phyloP scores from a whole-genome alignment of 2,113 vertebrate genomes.

The Dendrocopos noguchii region DNA sequence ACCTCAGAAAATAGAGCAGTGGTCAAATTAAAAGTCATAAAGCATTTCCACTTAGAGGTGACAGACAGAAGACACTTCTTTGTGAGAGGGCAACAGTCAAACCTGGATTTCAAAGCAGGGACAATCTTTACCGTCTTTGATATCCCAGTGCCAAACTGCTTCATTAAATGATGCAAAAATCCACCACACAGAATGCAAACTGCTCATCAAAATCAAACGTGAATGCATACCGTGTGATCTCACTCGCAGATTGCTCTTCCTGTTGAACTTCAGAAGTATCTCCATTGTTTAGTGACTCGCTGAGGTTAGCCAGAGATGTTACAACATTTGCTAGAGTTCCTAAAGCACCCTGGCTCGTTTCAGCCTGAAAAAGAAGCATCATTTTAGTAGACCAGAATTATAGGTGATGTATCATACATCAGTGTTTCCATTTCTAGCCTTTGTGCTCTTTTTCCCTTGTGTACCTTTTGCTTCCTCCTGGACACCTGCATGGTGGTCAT shows the following conservation, averaged over 20 bases:
- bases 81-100: background rate
- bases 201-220: background rate
- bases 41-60: background rate
- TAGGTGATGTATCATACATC: background rate
- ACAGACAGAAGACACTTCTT: background rate
- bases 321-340: slow-evolving; percentile 97
- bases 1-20: background rate
- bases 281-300: slow-evolving; percentile 92
- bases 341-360: slow-evolving; percentile 91
- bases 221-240: slow-evolving; percentile 90
- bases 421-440: background rate
- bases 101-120: background rate
- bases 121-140: background rate
- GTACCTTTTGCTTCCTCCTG: background rate
- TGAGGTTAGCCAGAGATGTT: slow-evolving; percentile 93
- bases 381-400: background rate
- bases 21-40: background rate
- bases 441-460: background rate
- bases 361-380: slow-evolving; percentile 77
- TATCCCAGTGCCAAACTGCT: background rate
- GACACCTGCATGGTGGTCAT: background rate
- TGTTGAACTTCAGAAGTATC: slow-evolving; percentile 87
- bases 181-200: background rate
- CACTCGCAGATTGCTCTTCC: slow-evolving; percentile 90
- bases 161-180: background rate